Evolutionary conservation across 2,888 invertebrate genomes (phyloP), one percentile per base, ranked within the genome.

Genomic region (Halictus quadricinctus): DNA sequence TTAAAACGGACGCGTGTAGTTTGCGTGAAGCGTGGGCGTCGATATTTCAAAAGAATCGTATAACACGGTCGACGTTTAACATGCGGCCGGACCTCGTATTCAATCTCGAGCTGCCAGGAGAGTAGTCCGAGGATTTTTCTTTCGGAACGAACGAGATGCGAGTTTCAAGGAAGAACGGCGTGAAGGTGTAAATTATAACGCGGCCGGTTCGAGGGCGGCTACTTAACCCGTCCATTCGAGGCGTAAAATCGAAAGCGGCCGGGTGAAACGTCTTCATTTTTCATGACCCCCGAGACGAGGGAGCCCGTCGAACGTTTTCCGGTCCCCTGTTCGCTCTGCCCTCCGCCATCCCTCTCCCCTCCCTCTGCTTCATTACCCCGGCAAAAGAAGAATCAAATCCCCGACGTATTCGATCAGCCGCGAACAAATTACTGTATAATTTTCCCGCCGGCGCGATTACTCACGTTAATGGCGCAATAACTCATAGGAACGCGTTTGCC

Each of bases 391-490:
- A 81, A 76, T 66, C 82, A 86, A 82, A 79, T 86, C 46, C 86
- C 48, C 77, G 86, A 86, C 84, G 81, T 80, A 81, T 87, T 82
- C 87, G 87, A 87, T 87, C 87, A 82, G 80, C 87, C 78, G 76
- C 72, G 82, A 87, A 87, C 87, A 87, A 87, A 87, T 87, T 87
- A 86, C 87, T 87, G 78, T 84, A 87, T 87, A 87, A 87, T 90
- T 87, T 88, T 86, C 88, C 88, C 84, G 80, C 81, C 81, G 80
- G 79, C 85, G 76, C 89, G 85, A 88, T 89, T 86, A 87, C 83
- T 86, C 85, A 87, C 86, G 81, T 82, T 90, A 90, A 89, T 90
- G 87, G 83, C 36, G 84, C 84, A 87, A 87, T 87, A 87, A 87
- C 84, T 87, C 87, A 87, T 84, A 84, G 87, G 84, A 76, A 82